Conservation (phyloP, 1,140 invertebrate genomes). For the Drosophila biarmipes region DNA sequence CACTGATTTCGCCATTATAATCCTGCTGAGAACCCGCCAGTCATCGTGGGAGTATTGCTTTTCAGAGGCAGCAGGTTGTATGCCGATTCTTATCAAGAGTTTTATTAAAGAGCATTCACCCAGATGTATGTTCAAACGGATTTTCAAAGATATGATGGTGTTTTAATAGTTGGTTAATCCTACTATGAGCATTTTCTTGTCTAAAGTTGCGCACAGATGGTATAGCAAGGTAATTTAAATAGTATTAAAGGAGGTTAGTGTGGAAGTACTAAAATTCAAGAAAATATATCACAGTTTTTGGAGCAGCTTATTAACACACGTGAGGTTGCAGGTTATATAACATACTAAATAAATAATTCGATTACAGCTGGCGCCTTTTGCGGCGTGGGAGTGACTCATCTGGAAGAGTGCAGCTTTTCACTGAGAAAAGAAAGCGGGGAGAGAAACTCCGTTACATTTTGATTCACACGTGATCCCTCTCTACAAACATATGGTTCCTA, state of each 20-base stretch:
- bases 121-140: not conserved
- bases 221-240: no score
- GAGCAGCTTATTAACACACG: no score
- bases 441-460: no score
- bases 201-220: no score
- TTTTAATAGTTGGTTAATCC: not conserved
- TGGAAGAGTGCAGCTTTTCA: not conserved
- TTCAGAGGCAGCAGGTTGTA: not conserved
- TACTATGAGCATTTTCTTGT: no score
- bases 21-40: slow-evolving; percentile 16
- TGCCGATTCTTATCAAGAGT: not conserved
- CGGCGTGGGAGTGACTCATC: not conserved
- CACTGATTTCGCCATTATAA: slow-evolving; percentile 3
- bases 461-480: not conserved
- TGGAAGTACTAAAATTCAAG: no score
- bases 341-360: no score
- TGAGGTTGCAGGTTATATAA: no score
- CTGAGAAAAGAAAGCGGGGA: not conserved
- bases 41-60: not conserved
- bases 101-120: slow-evolving; percentile 6
- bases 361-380: no score
- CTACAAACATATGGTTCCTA: not conserved
- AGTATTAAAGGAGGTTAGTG: no score
- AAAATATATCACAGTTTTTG: no score
- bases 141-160: not conserved